A percentile compares a stretch with the other conserved stretches of the same genome.
phyloP scores from a whole-genome alignment of 2,888 invertebrate genomes.

The Rhagonycha fulva region DNA sequence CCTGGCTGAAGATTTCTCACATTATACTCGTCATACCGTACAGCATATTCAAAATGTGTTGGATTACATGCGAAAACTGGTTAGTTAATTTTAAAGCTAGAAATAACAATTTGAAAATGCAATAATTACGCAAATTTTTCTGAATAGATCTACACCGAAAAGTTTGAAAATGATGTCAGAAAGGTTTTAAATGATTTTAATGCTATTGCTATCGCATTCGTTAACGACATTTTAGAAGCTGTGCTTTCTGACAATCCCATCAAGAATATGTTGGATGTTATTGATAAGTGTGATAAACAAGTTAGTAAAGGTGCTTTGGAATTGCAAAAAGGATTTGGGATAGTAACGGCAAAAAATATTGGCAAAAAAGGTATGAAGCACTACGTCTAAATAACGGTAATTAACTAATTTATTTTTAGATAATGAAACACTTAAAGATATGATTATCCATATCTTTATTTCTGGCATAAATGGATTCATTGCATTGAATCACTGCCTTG shows the following conservation, averaged over 20 bases:
- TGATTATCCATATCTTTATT: neutral
- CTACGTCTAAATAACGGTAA: neutral
- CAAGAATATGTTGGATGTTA: neutral
- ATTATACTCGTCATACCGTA: neutral
- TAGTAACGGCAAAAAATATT: neutral
- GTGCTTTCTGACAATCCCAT: neutral
- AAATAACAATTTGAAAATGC: too few relatives aligned
- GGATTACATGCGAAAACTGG: neutral
- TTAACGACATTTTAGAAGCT: neutral
- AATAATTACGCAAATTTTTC: neutral
- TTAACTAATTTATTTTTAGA: neutral
- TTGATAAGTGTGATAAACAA: neutral
- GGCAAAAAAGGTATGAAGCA: neutral
- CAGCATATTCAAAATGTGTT: neutral
- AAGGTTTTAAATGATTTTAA: neutral
- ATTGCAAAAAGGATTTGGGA: neutral
- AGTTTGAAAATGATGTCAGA: neutral
- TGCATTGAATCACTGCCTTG: neutral
- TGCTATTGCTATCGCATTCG: neutral
- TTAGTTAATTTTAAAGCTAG: neutral
- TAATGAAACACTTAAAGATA: neutral
- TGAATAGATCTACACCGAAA: neutral
- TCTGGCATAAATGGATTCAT: neutral
- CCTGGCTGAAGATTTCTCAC: neutral
- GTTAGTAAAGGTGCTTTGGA: neutral